Evolutionary conservation across 2,797 vertebrate genomes (phyloP), one percentile per base, ranked within the genome.

Genomic region (Anisognathus igniventris): DNA sequence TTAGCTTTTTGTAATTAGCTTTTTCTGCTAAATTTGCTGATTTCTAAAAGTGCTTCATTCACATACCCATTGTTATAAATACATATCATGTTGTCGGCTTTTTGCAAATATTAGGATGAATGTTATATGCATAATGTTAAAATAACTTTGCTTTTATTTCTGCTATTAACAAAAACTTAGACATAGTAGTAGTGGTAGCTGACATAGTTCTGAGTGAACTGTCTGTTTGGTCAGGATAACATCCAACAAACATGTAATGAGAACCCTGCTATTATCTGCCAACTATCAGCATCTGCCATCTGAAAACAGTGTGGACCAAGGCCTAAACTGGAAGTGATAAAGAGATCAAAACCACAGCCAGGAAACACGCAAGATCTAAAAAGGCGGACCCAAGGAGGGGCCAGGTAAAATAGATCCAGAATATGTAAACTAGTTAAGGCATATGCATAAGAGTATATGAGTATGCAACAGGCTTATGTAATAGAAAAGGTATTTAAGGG

Each of bases 321-420:
- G 23, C 33, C 33, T 24, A 57, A 57, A 35, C 15, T 57, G n/a
- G 54, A 57, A 17, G 15, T 35, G 33, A 57, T 35, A 57, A 57
- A 11, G 33, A 57, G 56, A 35, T 23, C 33, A 35, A 57, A 57
- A 35, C 15, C 23, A 35, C 56, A 35, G 56, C 33, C 56, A 57
- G 17, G 56, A 57, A 57, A 35, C 10, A 35, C 2, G 2, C 23
- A 35, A 12, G 23, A 5, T 35, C 56, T 57, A 57, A 25, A 57
- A 35, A 35, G 33, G 1, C 1, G 0, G 7, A 57, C 23, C 56
- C 7, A 1, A 57, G 33, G 23, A 25, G 33, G 5, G 16, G 23
- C 56, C 33, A 25, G 6, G 7, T 25, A 57, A 57, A 35, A 57
- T 7, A 57, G 33, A 1, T 16, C n/a, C 15, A 1, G 16, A 35